phyloP scores from a whole-genome alignment of 2,113 vertebrate genomes.

The Brevimyrus niger region DNA sequence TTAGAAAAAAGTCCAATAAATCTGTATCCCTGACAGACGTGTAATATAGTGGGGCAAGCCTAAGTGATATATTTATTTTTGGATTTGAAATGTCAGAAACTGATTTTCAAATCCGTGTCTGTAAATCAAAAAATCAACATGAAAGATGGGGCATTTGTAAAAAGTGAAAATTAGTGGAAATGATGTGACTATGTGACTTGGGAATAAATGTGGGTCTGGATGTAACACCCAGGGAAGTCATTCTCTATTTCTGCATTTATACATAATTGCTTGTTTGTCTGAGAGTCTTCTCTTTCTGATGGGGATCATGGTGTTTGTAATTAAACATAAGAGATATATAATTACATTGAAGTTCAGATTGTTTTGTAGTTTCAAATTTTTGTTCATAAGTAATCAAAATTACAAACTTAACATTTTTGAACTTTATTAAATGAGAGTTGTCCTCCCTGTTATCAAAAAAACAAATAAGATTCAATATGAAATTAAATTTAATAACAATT shows the following conservation, averaged over 20 bases:
- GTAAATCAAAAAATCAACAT: neutral
- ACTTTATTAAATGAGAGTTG: neutral
- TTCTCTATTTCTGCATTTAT: neutral
- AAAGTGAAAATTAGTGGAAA: slow-evolving; percentile 6
- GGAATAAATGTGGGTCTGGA: neutral
- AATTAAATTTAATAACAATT: slow-evolving; percentile 3
- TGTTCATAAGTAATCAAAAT: neutral
- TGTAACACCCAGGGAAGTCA: neutral
- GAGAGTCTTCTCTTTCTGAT: neutral
- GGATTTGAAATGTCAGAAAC: neutral
- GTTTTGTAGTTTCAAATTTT: neutral
- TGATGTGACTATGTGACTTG: neutral
- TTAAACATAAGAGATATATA: neutral
- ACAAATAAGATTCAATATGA: neutral
- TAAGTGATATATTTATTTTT: neutral
- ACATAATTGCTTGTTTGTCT: neutral
- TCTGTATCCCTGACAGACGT: neutral
- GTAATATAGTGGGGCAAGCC: neutral
- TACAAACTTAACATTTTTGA: neutral
- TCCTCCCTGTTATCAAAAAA: neutral
- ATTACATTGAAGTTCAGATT: neutral
- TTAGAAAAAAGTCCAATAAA: neutral
- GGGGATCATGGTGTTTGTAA: neutral
- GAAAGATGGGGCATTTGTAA: slow-evolving; percentile 2
- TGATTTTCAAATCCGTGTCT: neutral